Percentiles rank a stretch among this genome's conserved stretches.
These are phyloP conservation scores for Habropoda laboriosa DNA, from an alignment of 1,140 invertebrate species.

Conservation along the genomic window DNA sequence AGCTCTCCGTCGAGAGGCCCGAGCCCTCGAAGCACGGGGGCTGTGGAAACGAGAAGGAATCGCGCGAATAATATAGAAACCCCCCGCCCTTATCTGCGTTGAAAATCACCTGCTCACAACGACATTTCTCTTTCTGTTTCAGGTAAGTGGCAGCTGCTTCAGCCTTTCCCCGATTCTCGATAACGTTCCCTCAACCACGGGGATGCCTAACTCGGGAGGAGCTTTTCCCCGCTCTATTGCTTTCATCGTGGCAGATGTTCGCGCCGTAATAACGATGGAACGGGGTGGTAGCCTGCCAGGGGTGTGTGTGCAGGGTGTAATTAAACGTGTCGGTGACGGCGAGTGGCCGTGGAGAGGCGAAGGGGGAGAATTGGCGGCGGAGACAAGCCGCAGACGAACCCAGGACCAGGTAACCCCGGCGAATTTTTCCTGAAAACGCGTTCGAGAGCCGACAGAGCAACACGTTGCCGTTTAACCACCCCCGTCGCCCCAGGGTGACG, in stretches of 20 bases:
- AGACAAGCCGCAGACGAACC: not conserved
- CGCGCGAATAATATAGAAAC: slow-evolving; percentile 31
- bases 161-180: slow-evolving; percentile 52
- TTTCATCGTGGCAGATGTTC: slow-evolving; percentile 57
- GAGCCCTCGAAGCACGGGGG: not conserved
- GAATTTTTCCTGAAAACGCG: slow-evolving; percentile 59
- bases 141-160: slow-evolving; percentile 70
- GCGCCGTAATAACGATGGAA: slow-evolving; percentile 45
- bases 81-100: slow-evolving; percentile 20
- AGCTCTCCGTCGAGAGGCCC: slow-evolving; percentile 8
- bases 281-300: not conserved
- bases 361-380: slow-evolving; percentile 7
- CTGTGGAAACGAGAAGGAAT: slow-evolving; percentile 3
- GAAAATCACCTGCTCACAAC: slow-evolving; percentile 50
- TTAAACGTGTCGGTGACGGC: slow-evolving; percentile 58
- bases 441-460: slow-evolving; percentile 44
- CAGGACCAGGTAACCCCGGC: not conserved
- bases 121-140: slow-evolving; percentile 69
- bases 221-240: slow-evolving; percentile 49
- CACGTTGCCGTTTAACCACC: slow-evolving; percentile 56
- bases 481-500: not conserved
- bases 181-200: slow-evolving; percentile 46
- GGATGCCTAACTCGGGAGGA: slow-evolving; percentile 2
- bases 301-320: slow-evolving; percentile 31
- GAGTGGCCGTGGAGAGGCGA: slow-evolving; percentile 15